Base-by-base conservation (phyloP, 1,140 invertebrate genomes). In the Drosophila mojavensis region DNA sequence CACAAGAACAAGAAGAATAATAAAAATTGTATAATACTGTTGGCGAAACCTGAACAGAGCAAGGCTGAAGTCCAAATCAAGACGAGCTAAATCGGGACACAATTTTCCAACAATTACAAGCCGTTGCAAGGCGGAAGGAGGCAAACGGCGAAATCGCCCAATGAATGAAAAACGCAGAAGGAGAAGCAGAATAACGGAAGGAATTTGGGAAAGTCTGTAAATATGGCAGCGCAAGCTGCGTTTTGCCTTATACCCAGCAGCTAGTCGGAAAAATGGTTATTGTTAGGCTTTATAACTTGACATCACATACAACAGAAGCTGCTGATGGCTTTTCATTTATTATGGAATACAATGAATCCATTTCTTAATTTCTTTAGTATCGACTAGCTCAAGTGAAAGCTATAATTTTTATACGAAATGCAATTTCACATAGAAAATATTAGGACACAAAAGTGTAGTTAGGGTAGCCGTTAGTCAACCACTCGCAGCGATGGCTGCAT, bases 41-140 rank as follows among this genome's bases (percentile, higher is more conserved):
- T 39, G 5, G 33, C 47, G 43, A 61, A 76, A 54, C 54, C 53
- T 79, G 72, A 33, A 33, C 33, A 33, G 33, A 33, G 33, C 33
- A 3, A 30, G 28, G 54, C 54, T 28, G 59, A 39, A 69, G 53
- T 64, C 66, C 54, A 75, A 69, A 58, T 74, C 65, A 68, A 74
- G 65, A 24, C 36, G 39, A 36, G 28, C 39, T 28, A 67, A 71
- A 68, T 54, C 54, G 28, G 55, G 67, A 65, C 47, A 64, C 67
- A 64, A 69, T 79, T 83, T 79, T 66, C 72, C 63, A 79, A 68
- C 75, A 63, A 69, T 82, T 83, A 79, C 79, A 82, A 68, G 28
- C 54, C 39, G 62, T 36, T 39, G 39, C 47, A 54, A 47, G 41
- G n/a, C 10, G 2, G 13, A 9, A 68, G 33, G 13, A 51, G 10